Conservation (phyloP, 2,797 vertebrate species). For the Aratinga solstitialis region DNA sequence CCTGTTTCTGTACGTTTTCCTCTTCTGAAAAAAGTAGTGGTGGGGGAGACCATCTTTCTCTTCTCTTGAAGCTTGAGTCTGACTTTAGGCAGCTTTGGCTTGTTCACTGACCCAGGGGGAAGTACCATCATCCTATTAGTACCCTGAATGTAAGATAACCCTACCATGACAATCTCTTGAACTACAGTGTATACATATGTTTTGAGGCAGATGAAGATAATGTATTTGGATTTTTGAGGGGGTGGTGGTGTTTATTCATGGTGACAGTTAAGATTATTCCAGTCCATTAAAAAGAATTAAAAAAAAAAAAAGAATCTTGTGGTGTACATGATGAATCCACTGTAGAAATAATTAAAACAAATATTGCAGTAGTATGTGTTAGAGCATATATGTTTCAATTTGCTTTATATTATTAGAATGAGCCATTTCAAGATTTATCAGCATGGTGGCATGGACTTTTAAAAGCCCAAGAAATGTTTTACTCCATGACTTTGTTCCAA, state of each 20-base stretch:
- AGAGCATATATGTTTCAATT: background rate
- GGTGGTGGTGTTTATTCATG: background rate
- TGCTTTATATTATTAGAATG: background rate
- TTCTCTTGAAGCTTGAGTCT: constrained; percentile 26
- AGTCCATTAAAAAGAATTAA: constrained; percentile 10
- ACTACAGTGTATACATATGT: background rate
- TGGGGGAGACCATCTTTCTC: background rate
- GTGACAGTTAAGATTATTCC: constrained; percentile 33
- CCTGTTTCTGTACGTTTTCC: background rate
- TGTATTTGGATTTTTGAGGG: background rate
- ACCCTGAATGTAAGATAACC: constrained; percentile 47
- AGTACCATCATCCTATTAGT: constrained; percentile 54
- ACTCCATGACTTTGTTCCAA: background rate
- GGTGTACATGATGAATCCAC: background rate
- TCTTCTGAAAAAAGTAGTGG: background rate
- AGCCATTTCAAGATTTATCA: background rate
- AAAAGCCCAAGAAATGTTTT: background rate
- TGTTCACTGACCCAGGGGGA: constrained; percentile 66
- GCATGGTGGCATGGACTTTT: background rate
- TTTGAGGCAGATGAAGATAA: constrained; percentile 24
- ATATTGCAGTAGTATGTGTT: background rate
- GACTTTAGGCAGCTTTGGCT: constrained; percentile 62
- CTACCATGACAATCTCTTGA: constrained; percentile 28
- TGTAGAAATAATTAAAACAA: background rate
- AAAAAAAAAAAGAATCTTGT: background rate